Evolutionary conservation across 1,140 invertebrate genomes (phyloP), one percentile per base, ranked within the genome.

Genomic region (Tetramorium parvispinum): DNA sequence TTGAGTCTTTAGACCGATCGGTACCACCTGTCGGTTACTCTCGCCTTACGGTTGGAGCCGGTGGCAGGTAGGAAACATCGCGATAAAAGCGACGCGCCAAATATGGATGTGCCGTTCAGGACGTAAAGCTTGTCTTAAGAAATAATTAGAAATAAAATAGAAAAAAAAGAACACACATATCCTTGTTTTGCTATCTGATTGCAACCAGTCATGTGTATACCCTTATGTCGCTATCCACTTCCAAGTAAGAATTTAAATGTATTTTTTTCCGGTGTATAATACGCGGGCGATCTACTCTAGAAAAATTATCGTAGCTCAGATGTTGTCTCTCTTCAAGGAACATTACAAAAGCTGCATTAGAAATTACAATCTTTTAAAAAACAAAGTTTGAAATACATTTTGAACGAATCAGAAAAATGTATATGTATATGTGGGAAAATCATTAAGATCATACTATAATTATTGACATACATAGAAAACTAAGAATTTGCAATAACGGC

Each of bases 41-140:
- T 63, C 71, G 66, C 53, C 66, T 79, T 79, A 78, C 66, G 8
- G 46, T 61, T n/a, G 37, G 43, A 81, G 73, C 55, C 51, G 68
- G 73, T 75, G 61, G 53, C 78, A 73, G 49, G 55, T 57, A 89
- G 75, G 87, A 90, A 89, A 90, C 88, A 87, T 61, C 79, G 66
- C 79, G 88, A 90, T 90, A 85, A 89, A 89, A 90, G 76, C 78
- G 46, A 82, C 57, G 61, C 68, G 63, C 88, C 85, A 90, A 90
- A 90, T 90, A 87, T 43, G 73, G 85, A 10, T 43, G 16, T 63
- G 70, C 32, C 55, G 88, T 79, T 86, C 57, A 68, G 70, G 61
- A 89, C 68, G 87, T 75, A 82, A 89, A 87, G 88, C 88, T 89
- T 85, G 88, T 90, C 89, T 90, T 89, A 78, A 90, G 73, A 73